Percentiles rank a stretch among this genome's conserved stretches.
phyloP scores from a whole-genome alignment of 2,797 vertebrate genomes.

The Ibycter americanus region DNA sequence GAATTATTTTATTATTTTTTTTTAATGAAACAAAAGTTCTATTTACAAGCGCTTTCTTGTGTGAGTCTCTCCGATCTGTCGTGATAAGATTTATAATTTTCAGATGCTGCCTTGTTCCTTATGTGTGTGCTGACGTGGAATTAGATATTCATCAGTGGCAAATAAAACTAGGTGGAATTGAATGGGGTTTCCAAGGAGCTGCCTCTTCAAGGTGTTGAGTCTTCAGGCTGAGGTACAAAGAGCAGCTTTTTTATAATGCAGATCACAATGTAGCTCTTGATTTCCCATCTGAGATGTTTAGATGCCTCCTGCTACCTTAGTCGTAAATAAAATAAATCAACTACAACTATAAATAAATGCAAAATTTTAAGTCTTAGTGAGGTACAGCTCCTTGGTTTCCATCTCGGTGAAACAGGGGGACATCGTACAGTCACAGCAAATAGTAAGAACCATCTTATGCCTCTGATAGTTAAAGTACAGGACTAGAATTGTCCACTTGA shows the following conservation, averaged over 20 bases:
- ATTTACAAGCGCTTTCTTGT: fast-evolving
- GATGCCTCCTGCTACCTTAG: background rate
- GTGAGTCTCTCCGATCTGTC: background rate
- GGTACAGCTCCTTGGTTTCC: no score
- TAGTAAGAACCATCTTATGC: background rate
- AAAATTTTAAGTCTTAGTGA: background rate
- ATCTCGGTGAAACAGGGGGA: background rate
- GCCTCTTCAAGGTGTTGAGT: background rate
- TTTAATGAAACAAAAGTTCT: background rate
- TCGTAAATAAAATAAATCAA: conserved; percentile 28
- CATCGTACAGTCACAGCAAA: background rate
- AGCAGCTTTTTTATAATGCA: background rate
- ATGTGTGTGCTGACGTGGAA: background rate
- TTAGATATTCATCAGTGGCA: background rate
- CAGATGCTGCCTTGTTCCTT: background rate
- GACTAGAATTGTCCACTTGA: background rate
- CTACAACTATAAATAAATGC: background rate
- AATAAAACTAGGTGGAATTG: background rate
- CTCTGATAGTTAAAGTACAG: background rate
- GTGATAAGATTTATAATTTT: background rate
- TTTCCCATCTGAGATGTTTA: conserved; percentile 6
- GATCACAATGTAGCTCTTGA: background rate
- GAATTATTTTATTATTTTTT: background rate
- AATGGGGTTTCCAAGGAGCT: background rate
- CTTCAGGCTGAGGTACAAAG: background rate